Evolutionary conservation across 2,113 vertebrate genomes (phyloP).

Genomic region (Monopterus albus): DNA sequence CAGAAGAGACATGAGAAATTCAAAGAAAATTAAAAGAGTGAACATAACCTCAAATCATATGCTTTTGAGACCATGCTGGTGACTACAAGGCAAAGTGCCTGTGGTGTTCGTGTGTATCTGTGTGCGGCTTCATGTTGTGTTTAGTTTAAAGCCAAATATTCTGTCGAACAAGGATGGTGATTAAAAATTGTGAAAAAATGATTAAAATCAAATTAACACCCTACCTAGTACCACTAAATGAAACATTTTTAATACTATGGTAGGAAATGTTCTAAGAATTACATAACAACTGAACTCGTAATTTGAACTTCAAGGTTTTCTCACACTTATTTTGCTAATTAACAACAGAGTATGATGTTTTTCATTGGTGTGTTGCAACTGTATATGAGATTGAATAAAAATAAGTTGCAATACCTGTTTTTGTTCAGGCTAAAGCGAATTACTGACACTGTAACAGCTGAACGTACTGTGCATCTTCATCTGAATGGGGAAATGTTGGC

Average conservation of each 20-base stretch:
- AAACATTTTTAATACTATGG: slow-evolving; percentile 35
- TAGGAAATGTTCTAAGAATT: slow-evolving; percentile 42
- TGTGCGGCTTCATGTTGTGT: background rate
- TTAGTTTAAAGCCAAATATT: slow-evolving; percentile 9
- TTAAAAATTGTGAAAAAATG: slow-evolving; percentile 52
- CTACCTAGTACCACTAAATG: slow-evolving; percentile 30
- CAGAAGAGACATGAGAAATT: slow-evolving; percentile 4
- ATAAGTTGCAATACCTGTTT: slow-evolving; percentile 38
- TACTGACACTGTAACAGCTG: slow-evolving; percentile 29
- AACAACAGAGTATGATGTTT: slow-evolving; percentile 21
- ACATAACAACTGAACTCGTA: slow-evolving; percentile 23
- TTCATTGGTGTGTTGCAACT: slow-evolving; percentile 12
- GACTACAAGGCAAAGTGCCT: slow-evolving; percentile 19
- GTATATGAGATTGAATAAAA: slow-evolving; percentile 37
- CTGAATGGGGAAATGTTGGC: slow-evolving; percentile 1
- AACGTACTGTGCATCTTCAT: slow-evolving; percentile 17
- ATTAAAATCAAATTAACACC: slow-evolving; percentile 54
- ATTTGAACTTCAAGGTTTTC: slow-evolving; percentile 36
- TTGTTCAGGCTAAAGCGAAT: slow-evolving; percentile 35
- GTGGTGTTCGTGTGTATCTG: slow-evolving; percentile 1
- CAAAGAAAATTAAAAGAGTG: slow-evolving; percentile 28
- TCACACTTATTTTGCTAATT: slow-evolving; percentile 28
- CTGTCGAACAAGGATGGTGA: slow-evolving; percentile 24
- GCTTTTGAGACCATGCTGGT: slow-evolving; percentile 15
- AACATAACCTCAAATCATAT: slow-evolving; percentile 26